Conservation (phyloP, 2,888 invertebrate genomes). For the Scaptomyza tumidula region DNA sequence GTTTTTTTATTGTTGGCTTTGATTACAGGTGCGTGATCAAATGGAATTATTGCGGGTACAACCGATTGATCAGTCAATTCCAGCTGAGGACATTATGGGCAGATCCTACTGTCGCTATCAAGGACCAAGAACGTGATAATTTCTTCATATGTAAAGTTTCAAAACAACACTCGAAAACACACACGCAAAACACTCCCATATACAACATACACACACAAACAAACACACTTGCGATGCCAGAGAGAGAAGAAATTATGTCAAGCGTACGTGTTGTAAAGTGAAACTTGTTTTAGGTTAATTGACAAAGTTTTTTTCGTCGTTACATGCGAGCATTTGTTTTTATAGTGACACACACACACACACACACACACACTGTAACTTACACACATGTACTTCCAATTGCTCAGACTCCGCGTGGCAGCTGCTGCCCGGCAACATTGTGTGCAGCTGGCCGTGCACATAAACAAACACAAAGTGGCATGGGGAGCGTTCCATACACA, state of each 20-base stretch:
- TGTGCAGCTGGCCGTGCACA: slow-evolving; percentile 65
- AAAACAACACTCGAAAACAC: slow-evolving; percentile 7
- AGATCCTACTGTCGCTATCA: slow-evolving; percentile 86
- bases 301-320: slow-evolving; percentile 72
- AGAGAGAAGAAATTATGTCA: slow-evolving; percentile 64
- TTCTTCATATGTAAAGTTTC: slow-evolving; percentile 67
- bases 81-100: slow-evolving; percentile 86
- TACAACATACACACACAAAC: slow-evolving; percentile 9
- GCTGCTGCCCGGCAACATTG: slow-evolving; percentile 62
- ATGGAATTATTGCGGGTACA: slow-evolving; percentile 86
- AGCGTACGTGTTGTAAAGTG: slow-evolving; percentile 71
- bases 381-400: slow-evolving; percentile 47
- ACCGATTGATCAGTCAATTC: slow-evolving; percentile 87
- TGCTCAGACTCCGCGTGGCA: slow-evolving; percentile 59
- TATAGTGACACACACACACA: slow-evolving; percentile 26
- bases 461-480: slow-evolving; percentile 76
- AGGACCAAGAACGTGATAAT: slow-evolving; percentile 85
- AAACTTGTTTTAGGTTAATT: slow-evolving; percentile 79
- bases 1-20: slow-evolving; percentile 18
- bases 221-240: slow-evolving; percentile 8
- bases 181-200: slow-evolving; percentile 4
- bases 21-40: slow-evolving; percentile 86
- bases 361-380: slow-evolving; percentile 15
- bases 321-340: slow-evolving; percentile 51
- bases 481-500: slow-evolving; percentile 22